phyloP scores from a whole-genome alignment of 2,113 vertebrate genomes.

The Apteryx mantelli region DNA sequence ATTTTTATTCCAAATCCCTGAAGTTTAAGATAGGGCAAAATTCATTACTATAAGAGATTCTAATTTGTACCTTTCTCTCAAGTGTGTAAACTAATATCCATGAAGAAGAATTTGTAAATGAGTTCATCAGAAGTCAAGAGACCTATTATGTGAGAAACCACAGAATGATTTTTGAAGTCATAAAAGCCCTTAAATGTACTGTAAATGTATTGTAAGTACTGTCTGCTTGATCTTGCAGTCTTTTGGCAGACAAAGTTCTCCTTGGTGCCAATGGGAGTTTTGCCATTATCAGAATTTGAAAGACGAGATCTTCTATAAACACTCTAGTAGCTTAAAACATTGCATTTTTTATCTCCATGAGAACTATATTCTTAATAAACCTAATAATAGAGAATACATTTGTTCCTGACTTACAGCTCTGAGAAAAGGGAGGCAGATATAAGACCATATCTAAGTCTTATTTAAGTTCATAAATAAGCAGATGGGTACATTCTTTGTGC shows the following conservation, averaged over 20 bases:
- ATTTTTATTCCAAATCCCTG: background rate
- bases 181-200: constrained; percentile 7
- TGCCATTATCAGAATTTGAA: constrained; percentile 23
- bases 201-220: constrained; percentile 26
- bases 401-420: background rate
- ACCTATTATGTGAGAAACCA: background rate
- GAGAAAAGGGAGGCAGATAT: background rate
- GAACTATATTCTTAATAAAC: background rate
- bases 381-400: constrained; percentile 15
- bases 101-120: background rate
- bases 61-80: background rate
- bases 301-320: background rate
- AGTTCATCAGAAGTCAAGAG: constrained; percentile 14
- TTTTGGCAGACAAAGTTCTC: constrained; percentile 28
- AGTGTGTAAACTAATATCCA: background rate
- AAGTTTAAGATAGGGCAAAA: background rate
- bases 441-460: background rate
- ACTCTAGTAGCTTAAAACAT: background rate
- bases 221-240: background rate
- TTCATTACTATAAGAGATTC: background rate
- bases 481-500: background rate
- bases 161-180: background rate
- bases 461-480: background rate
- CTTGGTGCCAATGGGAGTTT: constrained; percentile 23
- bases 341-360: constrained; percentile 3